Evolutionary conservation across 2,888 invertebrate genomes (phyloP), one percentile per base, ranked within the genome.

Genomic region (Metallyticus violacea): DNA sequence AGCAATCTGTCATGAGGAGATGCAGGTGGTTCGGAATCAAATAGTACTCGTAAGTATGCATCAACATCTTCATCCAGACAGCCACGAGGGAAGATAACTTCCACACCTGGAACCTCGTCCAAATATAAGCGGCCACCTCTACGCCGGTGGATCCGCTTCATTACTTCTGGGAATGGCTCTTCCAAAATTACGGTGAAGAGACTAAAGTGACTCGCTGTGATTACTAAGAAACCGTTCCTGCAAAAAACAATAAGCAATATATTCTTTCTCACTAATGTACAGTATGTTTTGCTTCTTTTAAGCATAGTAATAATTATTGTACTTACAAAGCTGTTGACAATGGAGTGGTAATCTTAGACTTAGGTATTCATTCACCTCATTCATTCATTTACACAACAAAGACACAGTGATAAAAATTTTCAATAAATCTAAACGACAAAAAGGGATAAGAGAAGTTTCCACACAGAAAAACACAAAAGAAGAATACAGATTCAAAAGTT

Each of bases 1-100:
- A 30, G 15, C 26, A 26, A 7, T 7, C 25, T 62, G n/a, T 77
- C 81, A 7, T 85, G 84, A 7, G 30, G 30, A 6, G 87, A 86
- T 6, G 85, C 29, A 26, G 87, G 85, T 6, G 89, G 88, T 80
- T 90, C 90, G 77, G 87, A 88, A 78, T 89, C 90, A 81, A 89
- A 89, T n/a, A 89, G 87, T 7, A 90, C 89, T 27, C 89, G 85
- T 2, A 90, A 85, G 28, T 87, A 87, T 2, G 90, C 90, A 81
- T 89, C 89, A 76, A 90, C 86, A 77, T 90, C 89, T 76, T 88
- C 86, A 7, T 86, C 88, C 25, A 90, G 88, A 83, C 89, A 88
- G 77, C 89, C 89, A 26, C 88, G 87, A 4, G 90, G 90, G 85
- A 90, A 90, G n/a, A 81, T 85, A 7, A 90, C 89, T 85, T 90